Conservation (phyloP, 1,140 invertebrate species). For the Dendrolimus kikuchii region DNA sequence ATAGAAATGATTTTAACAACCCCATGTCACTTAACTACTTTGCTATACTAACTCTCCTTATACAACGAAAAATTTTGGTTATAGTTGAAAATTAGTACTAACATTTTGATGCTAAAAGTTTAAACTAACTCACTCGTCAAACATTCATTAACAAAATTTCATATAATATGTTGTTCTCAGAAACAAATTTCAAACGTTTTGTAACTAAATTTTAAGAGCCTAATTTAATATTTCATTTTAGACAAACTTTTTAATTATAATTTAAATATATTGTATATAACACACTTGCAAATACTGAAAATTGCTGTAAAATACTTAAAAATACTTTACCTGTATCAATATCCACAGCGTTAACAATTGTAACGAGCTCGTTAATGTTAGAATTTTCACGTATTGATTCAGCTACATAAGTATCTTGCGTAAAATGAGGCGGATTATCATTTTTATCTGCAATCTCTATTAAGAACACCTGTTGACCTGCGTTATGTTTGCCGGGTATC, state of each 20-base stretch:
- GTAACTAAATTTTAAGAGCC: too few relatives aligned
- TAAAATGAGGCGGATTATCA: constrained; percentile 89
- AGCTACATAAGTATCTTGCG: constrained; percentile 80
- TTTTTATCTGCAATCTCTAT: constrained; percentile 94
- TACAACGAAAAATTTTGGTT: too few relatives aligned
- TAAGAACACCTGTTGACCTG: constrained; percentile 83
- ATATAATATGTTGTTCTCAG: too few relatives aligned
- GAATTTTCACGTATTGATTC: constrained; percentile 86
- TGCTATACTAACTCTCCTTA: too few relatives aligned
- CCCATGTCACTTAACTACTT: too few relatives aligned
- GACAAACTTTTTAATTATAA: not conserved
- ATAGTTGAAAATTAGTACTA: too few relatives aligned
- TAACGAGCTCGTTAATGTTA: constrained; percentile 85
- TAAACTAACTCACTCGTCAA: too few relatives aligned
- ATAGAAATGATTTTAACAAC: too few relatives aligned
- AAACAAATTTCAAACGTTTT: too few relatives aligned
- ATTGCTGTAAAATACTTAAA: not conserved
- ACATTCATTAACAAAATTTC: too few relatives aligned
- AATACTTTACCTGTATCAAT: constrained; percentile 76
- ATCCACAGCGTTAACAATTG: constrained; percentile 86
- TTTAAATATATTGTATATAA: constrained; percentile 3
- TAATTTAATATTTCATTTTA: too few relatives aligned
- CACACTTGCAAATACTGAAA: not conserved
- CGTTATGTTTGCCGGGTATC: constrained; percentile 77
- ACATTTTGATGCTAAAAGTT: too few relatives aligned